Evolutionary conservation across 2,113 vertebrate genomes (phyloP), one percentile per base, ranked within the genome.

Genomic region (Daboia siamensis): DNA sequence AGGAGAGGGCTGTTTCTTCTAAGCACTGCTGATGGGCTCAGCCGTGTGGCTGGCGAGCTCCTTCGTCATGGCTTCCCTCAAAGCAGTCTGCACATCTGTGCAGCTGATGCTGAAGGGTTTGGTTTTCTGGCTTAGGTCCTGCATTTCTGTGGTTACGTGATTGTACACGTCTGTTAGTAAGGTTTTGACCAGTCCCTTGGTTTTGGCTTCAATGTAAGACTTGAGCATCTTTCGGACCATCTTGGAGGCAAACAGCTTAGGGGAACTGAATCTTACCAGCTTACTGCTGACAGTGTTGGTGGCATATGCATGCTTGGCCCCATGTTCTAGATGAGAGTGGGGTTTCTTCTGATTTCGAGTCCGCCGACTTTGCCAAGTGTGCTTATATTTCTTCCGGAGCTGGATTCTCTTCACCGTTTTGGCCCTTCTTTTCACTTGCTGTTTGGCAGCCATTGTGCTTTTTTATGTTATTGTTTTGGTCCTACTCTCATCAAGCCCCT

Each of bases 361-460:
- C 29, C 88, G 80, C 12, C 33, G 84, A 4, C 24, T 33, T 29
- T 15, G 39, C 7, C 26, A 56, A 33, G 15, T 33, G 3, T 15
- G 11, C 4, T 87, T 44, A 10, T 48, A 61, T 52, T 57, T 91
- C 29, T 33, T 57, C 52, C 46, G 52, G 24, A 33, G 33, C 15
- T 17, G 86, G 33, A 33, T 64, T 87, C 39, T 87, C 26, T 26
- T 87, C 57, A 10, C 0, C 3, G 15, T 20, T 51, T 21, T 17
- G 2, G 33, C 15, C 51, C 90, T 90, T 33, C 85, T 90, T n/a
- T 46, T 93, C 15, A 23, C 26, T 90, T 55, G 85, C 3, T 87
- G 89, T 44, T 64, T 87, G 44, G 59, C 92, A 87, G 92, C 89
- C 92, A 93, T 93, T 59, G 29, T 85, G 87, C 48, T 54, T 21